phyloP scores from a whole-genome alignment of 2,113 vertebrate species.

The Chauna torquata region DNA sequence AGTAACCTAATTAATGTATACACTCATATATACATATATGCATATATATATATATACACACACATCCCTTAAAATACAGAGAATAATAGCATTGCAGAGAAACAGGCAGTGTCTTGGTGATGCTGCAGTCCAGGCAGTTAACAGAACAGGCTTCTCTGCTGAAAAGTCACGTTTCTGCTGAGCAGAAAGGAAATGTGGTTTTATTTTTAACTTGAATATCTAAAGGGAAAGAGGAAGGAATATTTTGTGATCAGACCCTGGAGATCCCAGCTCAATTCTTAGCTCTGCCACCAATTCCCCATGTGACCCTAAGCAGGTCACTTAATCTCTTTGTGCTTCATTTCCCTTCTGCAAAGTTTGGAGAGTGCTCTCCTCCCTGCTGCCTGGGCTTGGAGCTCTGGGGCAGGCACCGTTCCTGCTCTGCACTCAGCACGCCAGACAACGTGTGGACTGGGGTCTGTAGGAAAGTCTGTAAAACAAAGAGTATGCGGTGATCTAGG shows the following conservation, averaged over 20 bases:
- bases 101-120: not conserved
- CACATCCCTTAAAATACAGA: not conserved
- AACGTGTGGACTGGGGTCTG: too few species aligned
- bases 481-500: not conserved
- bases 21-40: fast-evolving
- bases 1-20: not conserved
- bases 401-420: not conserved
- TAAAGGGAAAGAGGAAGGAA: not conserved
- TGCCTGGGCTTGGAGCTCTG: not conserved
- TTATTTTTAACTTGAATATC: conserved; percentile 7
- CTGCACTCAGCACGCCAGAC: not conserved
- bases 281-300: not conserved
- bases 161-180: not conserved
- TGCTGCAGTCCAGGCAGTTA: not conserved
- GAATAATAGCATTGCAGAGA: not conserved
- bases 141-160: not conserved
- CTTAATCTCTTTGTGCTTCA: conserved; percentile 2
- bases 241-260: not conserved
- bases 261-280: not conserved
- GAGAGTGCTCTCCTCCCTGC: not conserved
- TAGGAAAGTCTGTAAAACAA: too few species aligned
- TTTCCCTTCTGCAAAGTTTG: conserved; percentile 38
- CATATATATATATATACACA: not conserved
- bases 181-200: not conserved
- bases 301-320: not conserved